Evolutionary conservation across 1,140 invertebrate genomes (phyloP).

Genomic region (Drosophila aff.): DNA sequence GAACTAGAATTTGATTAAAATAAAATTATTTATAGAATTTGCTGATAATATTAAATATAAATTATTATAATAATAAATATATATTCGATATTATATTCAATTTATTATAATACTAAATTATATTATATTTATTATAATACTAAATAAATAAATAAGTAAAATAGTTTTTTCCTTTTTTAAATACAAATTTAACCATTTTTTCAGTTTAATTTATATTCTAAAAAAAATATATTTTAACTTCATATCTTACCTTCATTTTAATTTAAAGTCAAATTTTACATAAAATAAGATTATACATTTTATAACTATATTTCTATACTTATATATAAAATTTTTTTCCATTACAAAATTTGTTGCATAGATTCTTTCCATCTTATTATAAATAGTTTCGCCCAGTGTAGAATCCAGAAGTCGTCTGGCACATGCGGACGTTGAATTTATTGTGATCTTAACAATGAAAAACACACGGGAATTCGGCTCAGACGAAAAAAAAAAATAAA

Average conservation of each 20-base stretch:
- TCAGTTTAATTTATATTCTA: too few species aligned
- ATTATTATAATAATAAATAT: too few species aligned
- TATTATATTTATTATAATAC: background rate
- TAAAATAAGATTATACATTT: background rate
- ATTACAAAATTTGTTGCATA: background rate
- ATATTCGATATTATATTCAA: too few species aligned
- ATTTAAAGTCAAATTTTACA: background rate
- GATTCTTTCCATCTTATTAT: fast-evolving
- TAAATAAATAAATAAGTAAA: too few species aligned
- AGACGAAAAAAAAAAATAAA: background rate
- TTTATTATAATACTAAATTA: too few species aligned
- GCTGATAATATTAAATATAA: too few species aligned
- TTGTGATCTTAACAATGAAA: slow-evolving; percentile 43
- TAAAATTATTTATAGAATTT: background rate
- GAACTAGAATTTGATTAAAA: background rate
- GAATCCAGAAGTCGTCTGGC: slow-evolving; percentile 33
- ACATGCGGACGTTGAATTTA: slow-evolving; percentile 37
- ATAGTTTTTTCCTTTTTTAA: too few species aligned
- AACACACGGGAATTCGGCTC: slow-evolving; percentile 15
- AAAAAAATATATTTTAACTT: too few species aligned
- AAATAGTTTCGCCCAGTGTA: background rate
- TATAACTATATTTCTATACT: too few species aligned
- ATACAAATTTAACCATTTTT: too few species aligned
- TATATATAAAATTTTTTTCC: too few species aligned
- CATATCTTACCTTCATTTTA: too few species aligned